phyloP scores from a whole-genome alignment of 2,113 vertebrate species.

The Phalacrocorax carbo region DNA sequence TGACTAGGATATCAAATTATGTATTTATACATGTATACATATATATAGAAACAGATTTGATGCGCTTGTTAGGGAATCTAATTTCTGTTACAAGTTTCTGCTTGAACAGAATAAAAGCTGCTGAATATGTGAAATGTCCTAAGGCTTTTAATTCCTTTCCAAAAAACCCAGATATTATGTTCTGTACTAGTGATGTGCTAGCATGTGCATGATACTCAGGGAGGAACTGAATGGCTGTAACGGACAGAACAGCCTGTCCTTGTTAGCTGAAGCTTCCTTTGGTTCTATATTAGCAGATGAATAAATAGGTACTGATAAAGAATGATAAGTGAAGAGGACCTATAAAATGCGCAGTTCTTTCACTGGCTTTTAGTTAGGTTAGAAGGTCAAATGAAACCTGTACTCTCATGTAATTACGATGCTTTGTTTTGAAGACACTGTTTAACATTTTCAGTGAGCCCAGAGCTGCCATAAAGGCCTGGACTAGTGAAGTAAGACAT shows the following conservation, averaged over 20 bases:
- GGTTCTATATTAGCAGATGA: neutral
- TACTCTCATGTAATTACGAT: neutral
- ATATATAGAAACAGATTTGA: conserved; percentile 18
- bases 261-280: neutral
- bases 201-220: neutral
- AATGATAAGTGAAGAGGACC: neutral
- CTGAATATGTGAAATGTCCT: neutral
- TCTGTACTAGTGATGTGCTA: neutral
- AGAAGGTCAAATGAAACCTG: neutral
- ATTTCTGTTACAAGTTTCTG: conserved; percentile 5
- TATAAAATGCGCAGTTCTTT: neutral
- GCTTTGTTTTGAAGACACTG: neutral
- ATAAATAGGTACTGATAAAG: neutral
- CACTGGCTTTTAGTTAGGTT: neutral
- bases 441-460: neutral
- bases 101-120: neutral
- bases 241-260: conserved; percentile 38
- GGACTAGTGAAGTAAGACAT: neutral
- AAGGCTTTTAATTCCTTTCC: neutral
- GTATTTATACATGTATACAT: neutral
- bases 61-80: neutral
- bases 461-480: neutral
- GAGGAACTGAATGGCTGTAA: neutral
- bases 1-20: neutral
- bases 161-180: neutral